phyloP scores from a whole-genome alignment of 2,113 vertebrate genomes.

The Nibea coibor region DNA sequence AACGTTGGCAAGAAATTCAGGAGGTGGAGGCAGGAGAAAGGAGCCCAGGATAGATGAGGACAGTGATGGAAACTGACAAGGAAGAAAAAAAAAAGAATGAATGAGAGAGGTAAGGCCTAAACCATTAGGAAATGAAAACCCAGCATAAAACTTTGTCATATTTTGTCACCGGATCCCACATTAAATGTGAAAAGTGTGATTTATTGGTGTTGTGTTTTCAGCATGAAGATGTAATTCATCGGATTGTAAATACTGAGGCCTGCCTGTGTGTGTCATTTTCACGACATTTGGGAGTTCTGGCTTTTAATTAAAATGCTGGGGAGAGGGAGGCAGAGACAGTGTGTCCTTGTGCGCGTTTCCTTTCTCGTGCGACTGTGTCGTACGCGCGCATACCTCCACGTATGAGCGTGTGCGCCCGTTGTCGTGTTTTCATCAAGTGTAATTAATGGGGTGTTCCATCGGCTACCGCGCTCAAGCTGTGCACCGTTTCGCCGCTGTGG shows the following conservation, averaged over 20 bases:
- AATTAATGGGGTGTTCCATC: conserved; percentile 51
- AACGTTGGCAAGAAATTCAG: conserved; percentile 34
- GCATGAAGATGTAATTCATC: conserved; percentile 66
- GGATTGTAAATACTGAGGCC: conserved; percentile 45
- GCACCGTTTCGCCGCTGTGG: conserved; percentile 12
- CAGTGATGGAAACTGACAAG: conserved; percentile 65
- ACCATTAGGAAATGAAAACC: conserved; percentile 77
- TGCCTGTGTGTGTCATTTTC: conserved; percentile 51
- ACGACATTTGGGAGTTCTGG: conserved; percentile 58
- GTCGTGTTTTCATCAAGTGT: conserved; percentile 34
- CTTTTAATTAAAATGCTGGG: conserved; percentile 73
- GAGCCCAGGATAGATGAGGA: conserved; percentile 62
- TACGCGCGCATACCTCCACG: conserved; percentile 6
- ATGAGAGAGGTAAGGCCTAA: conserved; percentile 38
- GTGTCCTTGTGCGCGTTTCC: conserved; percentile 48
- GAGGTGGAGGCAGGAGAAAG: conserved; percentile 41
- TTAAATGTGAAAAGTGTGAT: conserved; percentile 73
- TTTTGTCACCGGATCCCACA: conserved; percentile 69
- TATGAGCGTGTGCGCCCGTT: background rate
- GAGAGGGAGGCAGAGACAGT: conserved; percentile 27
- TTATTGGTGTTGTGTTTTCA: conserved; percentile 72
- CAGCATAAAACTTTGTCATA: conserved; percentile 66
- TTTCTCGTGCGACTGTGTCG: background rate
- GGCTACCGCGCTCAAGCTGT: conserved; percentile 27
- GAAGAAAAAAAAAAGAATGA: conserved; percentile 42